Evolutionary conservation across 2,888 invertebrate species (phyloP), one percentile per base, ranked within the genome.

Genomic region (Protonemura montana): DNA sequence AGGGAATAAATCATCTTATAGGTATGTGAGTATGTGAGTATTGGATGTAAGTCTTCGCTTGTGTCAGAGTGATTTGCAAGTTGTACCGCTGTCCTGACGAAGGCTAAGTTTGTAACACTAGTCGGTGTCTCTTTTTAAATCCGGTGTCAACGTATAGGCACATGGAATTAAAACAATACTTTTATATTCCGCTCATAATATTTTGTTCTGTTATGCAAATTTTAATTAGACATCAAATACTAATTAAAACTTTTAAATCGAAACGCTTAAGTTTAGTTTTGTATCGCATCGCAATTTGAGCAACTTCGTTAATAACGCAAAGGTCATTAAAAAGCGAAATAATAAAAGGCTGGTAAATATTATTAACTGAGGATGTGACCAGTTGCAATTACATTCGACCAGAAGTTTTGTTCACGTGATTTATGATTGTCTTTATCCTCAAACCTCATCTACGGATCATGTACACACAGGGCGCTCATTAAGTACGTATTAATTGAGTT

Each of bases 211-310:
- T 59, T 2, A 21, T 59, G 59, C 13, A 59, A 59, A 59, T 59
- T 59, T 59, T 59, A 59, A 59, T 59, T 59, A 59, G 59, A 21
- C 59, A 59, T 59, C 59, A 59, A 59, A 59, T 59, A 59, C 59
- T 21, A 59, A 59, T 59, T 59, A 59, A 59, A 59, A 59, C 16
- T 59, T 59, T 59, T 59, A 59, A 59, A 21, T 59, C 59, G 59
- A 59, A 59, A 59, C 59, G 59, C 21, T 59, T 59, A 21, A 59
- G 21, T 21, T 59, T 21, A 21, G 21, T 59, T 59, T 21, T 59
- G 59, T 59, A 59, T 59, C 59, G 59, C 21, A 59, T 59, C 59
- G 59, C 13, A 59, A 59, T 59, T 59, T 3, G 21, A 59, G 59
- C 59, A 59, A 13, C 59, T 59, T 59, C 21, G 59, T 21, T 59